phyloP scores from a whole-genome alignment of 2,797 vertebrate genomes.

The Pantherophis vulpinus region DNA sequence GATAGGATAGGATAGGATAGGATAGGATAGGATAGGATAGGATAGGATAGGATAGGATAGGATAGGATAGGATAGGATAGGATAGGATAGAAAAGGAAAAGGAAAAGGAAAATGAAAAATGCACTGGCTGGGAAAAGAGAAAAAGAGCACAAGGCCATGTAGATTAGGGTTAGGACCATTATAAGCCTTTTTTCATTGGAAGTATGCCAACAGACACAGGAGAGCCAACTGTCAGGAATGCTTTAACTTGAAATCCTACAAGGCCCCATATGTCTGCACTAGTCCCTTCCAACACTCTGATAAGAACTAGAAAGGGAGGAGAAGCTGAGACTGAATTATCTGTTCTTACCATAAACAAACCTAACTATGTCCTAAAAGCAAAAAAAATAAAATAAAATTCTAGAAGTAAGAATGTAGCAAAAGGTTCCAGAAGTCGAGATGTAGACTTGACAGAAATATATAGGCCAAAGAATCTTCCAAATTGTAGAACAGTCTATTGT shows the following conservation, averaged over 20 bases:
- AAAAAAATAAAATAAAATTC: not conserved
- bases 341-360: not conserved
- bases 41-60: no score
- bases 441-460: not conserved
- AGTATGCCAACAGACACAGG: not conserved
- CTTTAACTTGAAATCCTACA: not conserved
- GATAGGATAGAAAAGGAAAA: no score
- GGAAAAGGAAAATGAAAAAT: not conserved
- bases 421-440: not conserved
- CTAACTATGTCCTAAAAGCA: slow-evolving; percentile 4
- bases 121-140: not conserved
- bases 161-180: not conserved
- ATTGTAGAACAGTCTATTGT: not conserved
- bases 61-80: no score
- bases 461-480: not conserved
- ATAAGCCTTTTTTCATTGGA: not conserved
- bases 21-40: no score
- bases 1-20: no score
- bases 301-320: no score
- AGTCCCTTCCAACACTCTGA: not conserved
- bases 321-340: not conserved
- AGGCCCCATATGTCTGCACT: not conserved
- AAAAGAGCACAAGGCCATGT: not conserved
- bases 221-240: not conserved
- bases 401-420: not conserved